phyloP scores from a whole-genome alignment of 2,888 invertebrate species.

The Aspidiotus rigidus region DNA sequence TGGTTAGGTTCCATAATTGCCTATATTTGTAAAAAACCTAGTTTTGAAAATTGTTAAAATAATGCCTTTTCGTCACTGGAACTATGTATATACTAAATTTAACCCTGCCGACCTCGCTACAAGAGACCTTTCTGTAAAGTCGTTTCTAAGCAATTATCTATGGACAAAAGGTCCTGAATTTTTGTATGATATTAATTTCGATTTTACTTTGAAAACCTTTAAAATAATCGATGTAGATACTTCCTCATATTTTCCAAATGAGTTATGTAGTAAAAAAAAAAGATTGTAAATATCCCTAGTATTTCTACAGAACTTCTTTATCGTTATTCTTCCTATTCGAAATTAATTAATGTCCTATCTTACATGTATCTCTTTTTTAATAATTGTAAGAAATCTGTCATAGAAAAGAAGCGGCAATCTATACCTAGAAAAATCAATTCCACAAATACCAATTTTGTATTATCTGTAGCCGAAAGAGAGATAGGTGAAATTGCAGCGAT shows the following conservation, averaged over 20 bases:
- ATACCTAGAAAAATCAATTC: neutral
- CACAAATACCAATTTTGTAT: neutral
- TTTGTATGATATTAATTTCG: neutral
- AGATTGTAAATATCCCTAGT: too few species aligned
- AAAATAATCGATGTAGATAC: neutral
- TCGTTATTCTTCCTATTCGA: neutral
- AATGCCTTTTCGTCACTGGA: neutral
- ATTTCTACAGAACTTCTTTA: neutral
- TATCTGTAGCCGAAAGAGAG: neutral
- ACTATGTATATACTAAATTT: neutral
- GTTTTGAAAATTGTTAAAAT: neutral
- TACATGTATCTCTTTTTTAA: neutral
- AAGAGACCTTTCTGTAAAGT: neutral
- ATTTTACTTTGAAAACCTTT: neutral
- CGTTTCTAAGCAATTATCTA: neutral
- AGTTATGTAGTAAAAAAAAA: too few species aligned
- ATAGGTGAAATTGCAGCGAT: neutral
- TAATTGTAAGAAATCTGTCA: neutral
- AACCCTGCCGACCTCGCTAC: conserved; percentile 8
- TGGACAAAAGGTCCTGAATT: conserved; percentile 5
- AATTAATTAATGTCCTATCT: neutral
- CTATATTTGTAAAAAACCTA: conserved; percentile 2
- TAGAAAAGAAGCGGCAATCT: too few species aligned
- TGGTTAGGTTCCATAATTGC: conserved; percentile 6
- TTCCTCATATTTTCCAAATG: neutral